These are phyloP conservation scores for Epizoanthus stellaris DNA, from an alignment of 92 coral and sea anemone genomes.

Conservation along the genomic window DNA sequence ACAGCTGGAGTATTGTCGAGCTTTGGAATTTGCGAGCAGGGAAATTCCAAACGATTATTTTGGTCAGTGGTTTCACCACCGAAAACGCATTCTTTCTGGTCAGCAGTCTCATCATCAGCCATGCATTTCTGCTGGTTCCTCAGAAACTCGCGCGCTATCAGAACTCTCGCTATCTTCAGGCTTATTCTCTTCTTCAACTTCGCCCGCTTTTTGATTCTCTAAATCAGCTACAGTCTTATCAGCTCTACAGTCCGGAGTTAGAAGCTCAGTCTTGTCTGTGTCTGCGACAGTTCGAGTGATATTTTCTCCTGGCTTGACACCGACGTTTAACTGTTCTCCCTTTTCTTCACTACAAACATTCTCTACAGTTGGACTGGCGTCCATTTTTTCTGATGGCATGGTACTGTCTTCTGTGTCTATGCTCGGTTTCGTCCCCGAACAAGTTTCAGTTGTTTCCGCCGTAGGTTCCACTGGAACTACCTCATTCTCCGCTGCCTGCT, in stretches of 20 bases:
- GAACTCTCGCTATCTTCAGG: neutral
- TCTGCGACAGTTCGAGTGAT: neutral
- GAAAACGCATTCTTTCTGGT: neutral
- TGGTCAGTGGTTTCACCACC: neutral
- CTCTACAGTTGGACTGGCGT: neutral
- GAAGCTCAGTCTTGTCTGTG: neutral
- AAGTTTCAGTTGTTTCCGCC: neutral
- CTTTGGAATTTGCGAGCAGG: neutral
- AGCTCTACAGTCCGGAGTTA: neutral
- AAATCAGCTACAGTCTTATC: neutral
- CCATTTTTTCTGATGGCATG: neutral
- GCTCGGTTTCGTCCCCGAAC: neutral
- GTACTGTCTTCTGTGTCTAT: neutral
- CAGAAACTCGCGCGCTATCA: neutral
- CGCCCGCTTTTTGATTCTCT: neutral
- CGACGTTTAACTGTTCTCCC: neutral
- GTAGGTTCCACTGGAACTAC: neutral
- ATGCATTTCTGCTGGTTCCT: neutral
- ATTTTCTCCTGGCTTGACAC: neutral
- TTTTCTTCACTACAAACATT: neutral
- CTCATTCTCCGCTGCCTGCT: neutral
- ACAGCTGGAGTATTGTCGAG: neutral
- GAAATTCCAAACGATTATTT: neutral
- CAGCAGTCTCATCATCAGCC: neutral
- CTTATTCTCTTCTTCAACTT: neutral